Percentiles rank a stretch among this genome's conserved stretches.
phyloP scores from a whole-genome alignment of 37 sponge, comb jelly and placozoan genomes.

The Trichoplax adhaerens region DNA sequence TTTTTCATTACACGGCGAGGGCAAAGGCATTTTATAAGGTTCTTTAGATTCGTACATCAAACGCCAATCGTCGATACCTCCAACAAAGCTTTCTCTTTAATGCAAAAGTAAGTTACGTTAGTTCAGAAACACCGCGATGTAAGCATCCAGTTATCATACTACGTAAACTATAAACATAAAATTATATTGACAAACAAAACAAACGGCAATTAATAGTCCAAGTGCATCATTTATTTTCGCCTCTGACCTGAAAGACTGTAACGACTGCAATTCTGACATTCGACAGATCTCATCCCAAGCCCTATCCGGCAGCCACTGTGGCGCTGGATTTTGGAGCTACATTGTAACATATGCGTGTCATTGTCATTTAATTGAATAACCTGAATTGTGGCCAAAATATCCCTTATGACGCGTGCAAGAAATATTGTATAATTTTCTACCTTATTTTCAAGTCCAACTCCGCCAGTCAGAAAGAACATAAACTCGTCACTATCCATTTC shows the following conservation, averaged over 20 bases:
- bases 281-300: slow-evolving; percentile 97
- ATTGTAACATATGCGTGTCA: not conserved
- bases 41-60: slow-evolving; percentile 70
- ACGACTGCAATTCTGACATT: slow-evolving; percentile 65
- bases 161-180: not conserved
- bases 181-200: not conserved
- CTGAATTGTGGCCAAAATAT: no score
- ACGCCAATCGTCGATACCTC: slow-evolving; percentile 50
- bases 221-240: not conserved
- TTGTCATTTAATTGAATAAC: no score
- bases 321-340: slow-evolving; percentile 64
- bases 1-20: slow-evolving; percentile 74
- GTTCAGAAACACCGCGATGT: no score
- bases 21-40: slow-evolving; percentile 67
- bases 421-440: not conserved
- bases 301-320: slow-evolving; percentile 87
- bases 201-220: no score
- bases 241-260: slow-evolving; percentile 26
- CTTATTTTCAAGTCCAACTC: slow-evolving; percentile 95
- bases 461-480: slow-evolving; percentile 98
- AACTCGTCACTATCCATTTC: slow-evolving; percentile 65
- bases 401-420: no score
- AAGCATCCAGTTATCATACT: not conserved
- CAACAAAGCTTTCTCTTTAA: slow-evolving; percentile 20
- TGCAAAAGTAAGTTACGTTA: no score